Percentiles rank a stretch among this genome's conserved stretches.
These are phyloP conservation scores for Pogoniulus pusillus DNA, from an alignment of 2,797 vertebrate species.

Conservation along the genomic window DNA sequence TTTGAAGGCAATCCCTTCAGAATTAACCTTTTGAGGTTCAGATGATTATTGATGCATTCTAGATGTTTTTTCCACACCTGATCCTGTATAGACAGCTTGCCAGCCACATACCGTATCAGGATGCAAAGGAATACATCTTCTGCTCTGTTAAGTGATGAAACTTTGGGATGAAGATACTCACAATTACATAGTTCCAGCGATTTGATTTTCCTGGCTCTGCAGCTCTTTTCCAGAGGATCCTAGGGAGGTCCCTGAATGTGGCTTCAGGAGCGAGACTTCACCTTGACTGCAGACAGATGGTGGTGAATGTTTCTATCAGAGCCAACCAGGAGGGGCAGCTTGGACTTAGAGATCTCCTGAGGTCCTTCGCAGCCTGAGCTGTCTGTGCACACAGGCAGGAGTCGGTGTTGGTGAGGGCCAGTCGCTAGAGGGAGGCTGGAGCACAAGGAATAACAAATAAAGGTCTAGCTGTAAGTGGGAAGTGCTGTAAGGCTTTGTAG, in stretches of 20 bases:
- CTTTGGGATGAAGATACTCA: background rate
- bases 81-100: background rate
- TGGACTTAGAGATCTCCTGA: background rate
- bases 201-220: background rate
- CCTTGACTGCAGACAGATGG: background rate
- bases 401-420: background rate
- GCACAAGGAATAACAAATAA: background rate
- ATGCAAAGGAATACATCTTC: background rate
- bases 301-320: background rate
- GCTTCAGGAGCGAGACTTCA: too few species aligned
- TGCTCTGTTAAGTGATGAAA: background rate
- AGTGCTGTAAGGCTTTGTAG: background rate
- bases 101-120: background rate
- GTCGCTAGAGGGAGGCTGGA: slow-evolving; percentile 32
- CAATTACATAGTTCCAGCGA: background rate
- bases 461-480: background rate
- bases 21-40: background rate
- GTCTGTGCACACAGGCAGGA: background rate
- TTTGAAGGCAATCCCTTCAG: background rate
- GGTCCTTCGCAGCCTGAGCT: background rate
- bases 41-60: too few species aligned
- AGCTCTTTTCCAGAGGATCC: background rate
- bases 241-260: background rate
- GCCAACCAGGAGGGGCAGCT: background rate
- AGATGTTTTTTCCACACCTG: background rate